A percentile compares a stretch with the other conserved stretches of the same genome.
Evolutionary conservation across 2,113 vertebrate genomes (phyloP).

Genomic region (Nannobrachium achirus): DNA sequence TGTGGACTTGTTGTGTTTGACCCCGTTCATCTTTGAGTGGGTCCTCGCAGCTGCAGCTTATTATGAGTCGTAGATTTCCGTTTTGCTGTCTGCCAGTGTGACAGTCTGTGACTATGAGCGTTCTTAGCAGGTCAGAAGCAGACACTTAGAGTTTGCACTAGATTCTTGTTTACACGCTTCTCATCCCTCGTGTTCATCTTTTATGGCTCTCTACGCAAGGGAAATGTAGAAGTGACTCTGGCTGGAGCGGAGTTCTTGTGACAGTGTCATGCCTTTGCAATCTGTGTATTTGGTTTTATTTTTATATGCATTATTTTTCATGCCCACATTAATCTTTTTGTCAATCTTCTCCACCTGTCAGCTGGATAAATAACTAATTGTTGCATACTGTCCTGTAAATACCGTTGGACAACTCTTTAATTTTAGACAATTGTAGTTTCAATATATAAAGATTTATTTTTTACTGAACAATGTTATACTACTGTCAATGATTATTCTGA

Average conservation of each 20-base stretch:
- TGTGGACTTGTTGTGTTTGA: slow-evolving; percentile 29
- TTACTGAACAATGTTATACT: slow-evolving; percentile 53
- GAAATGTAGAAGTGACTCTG: slow-evolving; percentile 12
- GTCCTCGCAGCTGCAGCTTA: slow-evolving; percentile 46
- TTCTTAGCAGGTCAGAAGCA: slow-evolving; percentile 22
- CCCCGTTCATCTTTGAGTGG: slow-evolving; percentile 21
- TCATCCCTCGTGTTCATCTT: slow-evolving; percentile 8
- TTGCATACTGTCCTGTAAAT: slow-evolving; percentile 45
- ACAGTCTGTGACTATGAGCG: slow-evolving; percentile 8
- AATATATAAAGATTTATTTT: slow-evolving; percentile 50
- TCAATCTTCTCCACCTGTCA: slow-evolving; percentile 12
- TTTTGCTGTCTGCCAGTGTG: slow-evolving; percentile 13
- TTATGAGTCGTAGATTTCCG: slow-evolving; percentile 11
- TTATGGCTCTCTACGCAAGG: slow-evolving; percentile 10
- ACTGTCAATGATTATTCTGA: slow-evolving; percentile 39
- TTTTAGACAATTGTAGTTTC: slow-evolving; percentile 24
- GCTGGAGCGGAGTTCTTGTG: slow-evolving; percentile 19
- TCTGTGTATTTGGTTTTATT: slow-evolving; percentile 29
- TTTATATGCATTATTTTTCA: slow-evolving; percentile 24
- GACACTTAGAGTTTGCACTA: slow-evolving; percentile 24
- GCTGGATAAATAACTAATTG: slow-evolving; percentile 35
- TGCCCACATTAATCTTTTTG: slow-evolving; percentile 22
- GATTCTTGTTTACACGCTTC: slow-evolving; percentile 53
- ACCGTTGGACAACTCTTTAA: slow-evolving; percentile 5
- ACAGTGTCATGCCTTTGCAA: slow-evolving; percentile 51